Evolutionary conservation across 2,113 vertebrate genomes (phyloP).

Genomic region (Amphiprion percula): DNA sequence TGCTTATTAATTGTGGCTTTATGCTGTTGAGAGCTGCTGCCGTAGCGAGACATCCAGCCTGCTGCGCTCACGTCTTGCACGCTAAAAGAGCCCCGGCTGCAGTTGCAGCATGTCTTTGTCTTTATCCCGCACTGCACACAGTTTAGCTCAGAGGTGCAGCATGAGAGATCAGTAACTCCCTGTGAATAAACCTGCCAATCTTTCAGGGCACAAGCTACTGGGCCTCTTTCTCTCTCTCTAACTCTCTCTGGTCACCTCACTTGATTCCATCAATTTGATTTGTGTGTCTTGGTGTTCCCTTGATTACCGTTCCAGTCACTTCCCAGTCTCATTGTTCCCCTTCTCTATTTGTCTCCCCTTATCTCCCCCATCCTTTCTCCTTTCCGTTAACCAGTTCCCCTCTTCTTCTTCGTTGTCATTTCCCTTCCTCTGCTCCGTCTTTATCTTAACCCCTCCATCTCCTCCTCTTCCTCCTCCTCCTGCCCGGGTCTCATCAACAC

Average conservation of each 20-base stretch:
- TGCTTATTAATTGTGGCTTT: not conserved
- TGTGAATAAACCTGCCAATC: conserved; percentile 63
- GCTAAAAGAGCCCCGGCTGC: not conserved
- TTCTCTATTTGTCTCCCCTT: conserved; percentile 64
- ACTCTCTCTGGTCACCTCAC: conserved; percentile 28
- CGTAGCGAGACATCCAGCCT: not conserved
- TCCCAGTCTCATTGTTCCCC: conserved; percentile 56
- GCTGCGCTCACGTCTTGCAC: conserved; percentile 3
- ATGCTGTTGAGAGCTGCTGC: not conserved
- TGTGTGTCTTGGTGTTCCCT: conserved; percentile 36
- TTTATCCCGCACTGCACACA: conserved; percentile 2
- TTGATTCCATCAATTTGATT: conserved; percentile 46
- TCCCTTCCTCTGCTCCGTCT: conserved; percentile 36
- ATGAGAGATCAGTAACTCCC: conserved; percentile 46
- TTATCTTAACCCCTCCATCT: conserved; percentile 63
- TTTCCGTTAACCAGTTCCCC: conserved; percentile 4
- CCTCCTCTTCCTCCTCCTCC: conserved; percentile 54
- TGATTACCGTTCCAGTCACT: conserved; percentile 61
- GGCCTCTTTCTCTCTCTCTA: conserved; percentile 8
- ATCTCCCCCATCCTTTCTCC: conserved; percentile 52
- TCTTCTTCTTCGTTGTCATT: conserved; percentile 36
- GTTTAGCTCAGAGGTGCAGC: conserved; percentile 23
- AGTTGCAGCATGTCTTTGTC: not conserved
- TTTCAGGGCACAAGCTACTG: conserved; percentile 21
- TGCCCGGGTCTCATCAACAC: conserved; percentile 60